phyloP scores from a whole-genome alignment of 2,888 invertebrate genomes.

The Stenolophus ochropezus region DNA sequence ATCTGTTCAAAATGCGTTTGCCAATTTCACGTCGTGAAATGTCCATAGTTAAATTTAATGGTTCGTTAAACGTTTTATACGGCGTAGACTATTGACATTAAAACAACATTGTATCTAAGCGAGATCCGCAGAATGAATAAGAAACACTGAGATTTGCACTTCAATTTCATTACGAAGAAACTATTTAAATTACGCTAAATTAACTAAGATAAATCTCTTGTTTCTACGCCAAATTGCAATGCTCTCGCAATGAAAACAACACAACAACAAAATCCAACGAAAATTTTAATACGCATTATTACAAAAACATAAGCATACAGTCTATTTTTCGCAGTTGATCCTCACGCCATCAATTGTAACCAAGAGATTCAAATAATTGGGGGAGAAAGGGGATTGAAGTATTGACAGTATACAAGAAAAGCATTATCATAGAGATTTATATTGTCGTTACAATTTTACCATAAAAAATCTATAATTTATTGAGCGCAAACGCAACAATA shows the following conservation, averaged over 20 bases:
- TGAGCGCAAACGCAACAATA: no score
- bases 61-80: conserved; percentile 59
- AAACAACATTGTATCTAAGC: conserved; percentile 52
- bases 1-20: conserved; percentile 47
- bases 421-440: no score
- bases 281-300: no score
- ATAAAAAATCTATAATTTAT: no score
- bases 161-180: not conserved
- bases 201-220: not conserved
- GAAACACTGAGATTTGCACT: conserved; percentile 42
- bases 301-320: no score
- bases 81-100: conserved; percentile 38
- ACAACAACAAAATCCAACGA: no score
- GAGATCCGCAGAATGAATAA: not conserved
- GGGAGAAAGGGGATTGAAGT: no score
- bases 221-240: not conserved
- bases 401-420: no score
- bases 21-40: conserved; percentile 48
- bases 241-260: not conserved
- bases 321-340: no score
- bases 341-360: no score
- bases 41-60: conserved; percentile 57
- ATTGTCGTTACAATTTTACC: no score
- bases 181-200: conserved; percentile 5
- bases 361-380: no score